A percentile compares a stretch with the other conserved stretches of the same genome.
Conservation (phyloP, 2,797 vertebrate species). For the Chelon labrosus region DNA sequence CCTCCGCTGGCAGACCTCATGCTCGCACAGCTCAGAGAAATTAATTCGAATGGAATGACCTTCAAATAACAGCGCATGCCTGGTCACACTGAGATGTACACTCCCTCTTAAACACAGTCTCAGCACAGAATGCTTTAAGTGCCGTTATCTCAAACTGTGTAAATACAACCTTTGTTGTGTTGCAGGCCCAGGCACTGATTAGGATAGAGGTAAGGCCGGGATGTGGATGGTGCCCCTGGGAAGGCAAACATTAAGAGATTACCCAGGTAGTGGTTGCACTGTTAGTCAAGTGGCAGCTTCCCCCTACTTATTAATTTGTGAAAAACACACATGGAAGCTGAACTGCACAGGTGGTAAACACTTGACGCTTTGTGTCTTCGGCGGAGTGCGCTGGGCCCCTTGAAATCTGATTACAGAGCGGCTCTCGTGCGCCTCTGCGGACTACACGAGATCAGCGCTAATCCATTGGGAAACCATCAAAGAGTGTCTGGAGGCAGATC, state of each 20-base stretch:
- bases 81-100: slow-evolving; percentile 26
- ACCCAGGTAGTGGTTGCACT: slow-evolving; percentile 29
- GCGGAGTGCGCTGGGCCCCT: not conserved
- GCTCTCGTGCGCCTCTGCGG: slow-evolving; percentile 18
- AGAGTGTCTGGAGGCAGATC: slow-evolving; percentile 53
- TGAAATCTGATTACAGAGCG: slow-evolving; percentile 54
- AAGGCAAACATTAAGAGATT: slow-evolving; percentile 62
- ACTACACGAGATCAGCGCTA: slow-evolving; percentile 49
- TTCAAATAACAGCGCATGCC: not conserved
- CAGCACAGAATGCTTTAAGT: not conserved
- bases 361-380: too few relatives aligned
- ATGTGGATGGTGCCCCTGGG: slow-evolving; percentile 29
- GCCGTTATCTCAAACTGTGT: slow-evolving; percentile 32
- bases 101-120: slow-evolving; percentile 35
- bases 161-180: slow-evolving; percentile 47
- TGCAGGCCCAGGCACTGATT: slow-evolving; percentile 16
- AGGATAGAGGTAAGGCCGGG: slow-evolving; percentile 12
- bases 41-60: too few relatives aligned
- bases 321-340: not conserved
- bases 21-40: not conserved
- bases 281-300: slow-evolving; percentile 29
- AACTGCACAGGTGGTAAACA: not conserved
- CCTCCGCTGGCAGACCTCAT: slow-evolving; percentile 12
- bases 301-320: slow-evolving; percentile 15
- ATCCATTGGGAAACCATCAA: slow-evolving; percentile 73